Percentiles rank a stretch among this genome's conserved stretches.
These are phyloP conservation scores for Pipra filicauda DNA, from an alignment of 2,113 vertebrate species.

Conservation along the genomic window DNA sequence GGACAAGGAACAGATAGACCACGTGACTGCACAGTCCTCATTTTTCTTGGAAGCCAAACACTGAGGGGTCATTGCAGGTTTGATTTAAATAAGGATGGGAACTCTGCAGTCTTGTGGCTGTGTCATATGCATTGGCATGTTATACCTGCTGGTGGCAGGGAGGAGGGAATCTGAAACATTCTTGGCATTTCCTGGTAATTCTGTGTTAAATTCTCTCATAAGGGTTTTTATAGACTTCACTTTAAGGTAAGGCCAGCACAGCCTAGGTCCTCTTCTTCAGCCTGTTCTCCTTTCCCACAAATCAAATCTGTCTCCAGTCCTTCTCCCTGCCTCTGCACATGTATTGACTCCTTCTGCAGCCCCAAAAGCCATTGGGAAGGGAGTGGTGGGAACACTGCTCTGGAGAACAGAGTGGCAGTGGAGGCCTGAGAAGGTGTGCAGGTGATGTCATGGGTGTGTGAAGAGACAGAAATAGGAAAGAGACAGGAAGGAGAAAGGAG, in stretches of 20 bases:
- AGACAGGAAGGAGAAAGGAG: not conserved
- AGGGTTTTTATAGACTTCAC: not conserved
- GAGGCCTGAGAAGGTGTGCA: accelerated
- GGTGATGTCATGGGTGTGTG: not conserved
- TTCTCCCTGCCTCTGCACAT: not conserved
- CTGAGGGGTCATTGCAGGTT: not conserved
- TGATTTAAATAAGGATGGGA: not conserved
- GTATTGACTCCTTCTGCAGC: not conserved
- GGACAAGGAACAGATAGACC: not conserved
- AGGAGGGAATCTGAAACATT: not conserved
- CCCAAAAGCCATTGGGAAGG: not conserved
- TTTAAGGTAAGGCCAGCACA: not conserved
- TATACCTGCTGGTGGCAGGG: not conserved
- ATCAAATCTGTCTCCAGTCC: not conserved
- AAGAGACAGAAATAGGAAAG: not conserved
- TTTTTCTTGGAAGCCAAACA: not conserved
- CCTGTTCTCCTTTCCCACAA: not conserved
- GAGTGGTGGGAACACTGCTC: not conserved
- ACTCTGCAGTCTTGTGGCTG: not conserved
- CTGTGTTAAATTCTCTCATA: not conserved
- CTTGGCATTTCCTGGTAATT: not conserved
- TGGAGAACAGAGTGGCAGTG: not conserved
- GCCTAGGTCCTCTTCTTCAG: not conserved
- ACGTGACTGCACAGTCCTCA: not conserved
- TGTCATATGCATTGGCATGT: not conserved